phyloP scores from a whole-genome alignment of 1,140 invertebrate species.

The Bemisia tabaci region DNA sequence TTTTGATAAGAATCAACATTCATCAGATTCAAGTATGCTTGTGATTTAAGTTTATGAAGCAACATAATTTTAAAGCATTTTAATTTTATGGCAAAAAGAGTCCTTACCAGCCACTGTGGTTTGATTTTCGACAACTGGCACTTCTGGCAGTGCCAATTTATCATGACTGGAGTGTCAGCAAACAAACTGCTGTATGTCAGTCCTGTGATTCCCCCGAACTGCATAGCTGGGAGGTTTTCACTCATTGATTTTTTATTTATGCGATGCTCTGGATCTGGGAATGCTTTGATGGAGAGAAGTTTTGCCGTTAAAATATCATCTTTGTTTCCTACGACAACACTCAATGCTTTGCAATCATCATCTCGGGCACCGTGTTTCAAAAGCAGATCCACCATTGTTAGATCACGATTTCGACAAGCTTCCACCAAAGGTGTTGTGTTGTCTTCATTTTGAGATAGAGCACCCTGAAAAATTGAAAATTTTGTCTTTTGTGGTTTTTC shows the following conservation, averaged over 20 bases:
- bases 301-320: slow-evolving; percentile 60
- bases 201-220: slow-evolving; percentile 41
- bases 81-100: too few relatives aligned
- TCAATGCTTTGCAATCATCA: slow-evolving; percentile 66
- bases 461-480: background rate
- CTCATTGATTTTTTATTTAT: slow-evolving; percentile 75
- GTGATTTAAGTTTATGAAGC: too few relatives aligned
- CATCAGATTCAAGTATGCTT: too few relatives aligned
- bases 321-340: slow-evolving; percentile 44
- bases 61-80: too few relatives aligned
- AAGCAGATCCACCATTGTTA: slow-evolving; percentile 55
- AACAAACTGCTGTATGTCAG: slow-evolving; percentile 67
- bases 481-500: too few relatives aligned
- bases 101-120: slow-evolving; percentile 60
- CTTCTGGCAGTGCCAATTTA: slow-evolving; percentile 85
- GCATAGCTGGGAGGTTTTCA: slow-evolving; percentile 40
- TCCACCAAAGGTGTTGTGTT: slow-evolving; percentile 50
- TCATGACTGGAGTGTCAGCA: slow-evolving; percentile 74
- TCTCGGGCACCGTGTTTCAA: slow-evolving; percentile 76
- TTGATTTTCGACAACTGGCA: slow-evolving; percentile 50
- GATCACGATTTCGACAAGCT: slow-evolving; percentile 51
- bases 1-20: too few relatives aligned
- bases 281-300: slow-evolving; percentile 60
- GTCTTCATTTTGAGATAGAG: slow-evolving; percentile 24
- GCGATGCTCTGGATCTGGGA: slow-evolving; percentile 71